Evolutionary conservation across 2,113 vertebrate genomes (phyloP), one percentile per base, ranked within the genome.

Genomic region (Hemichromis elongatus): DNA sequence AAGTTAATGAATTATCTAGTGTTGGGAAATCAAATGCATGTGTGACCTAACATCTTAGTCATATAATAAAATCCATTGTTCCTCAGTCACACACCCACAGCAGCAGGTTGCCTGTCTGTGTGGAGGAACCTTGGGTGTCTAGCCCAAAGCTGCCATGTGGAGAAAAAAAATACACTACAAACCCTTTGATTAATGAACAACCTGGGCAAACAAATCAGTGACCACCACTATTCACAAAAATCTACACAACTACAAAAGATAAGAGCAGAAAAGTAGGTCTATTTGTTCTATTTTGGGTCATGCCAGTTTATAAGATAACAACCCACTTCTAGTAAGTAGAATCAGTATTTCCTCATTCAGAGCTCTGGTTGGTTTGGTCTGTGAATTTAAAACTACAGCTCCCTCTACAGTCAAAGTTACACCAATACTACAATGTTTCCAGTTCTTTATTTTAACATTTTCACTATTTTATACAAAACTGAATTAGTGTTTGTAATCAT

Each of bases 361-460:
- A 30, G 12, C 0, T 35, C 7, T 5, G 14, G 7, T 81, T 33
- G 28, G n/a, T 53, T 11, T 50, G 21, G 18, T 16, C 28, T 14
- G 2, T 8, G 19, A 83, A 11, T 56, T 68, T 47, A 37, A 57
- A 3, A 50, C 52, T 40, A 40, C 16, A 87, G 80, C 78, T 21
- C 88, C 90, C 66, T 66, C 85, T 90, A 68, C 77, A 88, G 86
- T 21, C 16, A 57, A 9, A 35, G 26, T 16, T 24, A 6, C 21
- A 63, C 21, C 37, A 14, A 54, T 35, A 40, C 45, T 30, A 50
- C 10, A 19, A 18, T 9, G 70, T 52, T 75, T 28, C 24, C 68
- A 73, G 45, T 13, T 52, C 42, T 45, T n/a, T 52, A 37, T 37
- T 66, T 63, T 66, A 13, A 21, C 11, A 73, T 47, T 28, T 73